Base-by-base conservation (phyloP, 2,888 invertebrate species). In the Drosophila histrio region DNA sequence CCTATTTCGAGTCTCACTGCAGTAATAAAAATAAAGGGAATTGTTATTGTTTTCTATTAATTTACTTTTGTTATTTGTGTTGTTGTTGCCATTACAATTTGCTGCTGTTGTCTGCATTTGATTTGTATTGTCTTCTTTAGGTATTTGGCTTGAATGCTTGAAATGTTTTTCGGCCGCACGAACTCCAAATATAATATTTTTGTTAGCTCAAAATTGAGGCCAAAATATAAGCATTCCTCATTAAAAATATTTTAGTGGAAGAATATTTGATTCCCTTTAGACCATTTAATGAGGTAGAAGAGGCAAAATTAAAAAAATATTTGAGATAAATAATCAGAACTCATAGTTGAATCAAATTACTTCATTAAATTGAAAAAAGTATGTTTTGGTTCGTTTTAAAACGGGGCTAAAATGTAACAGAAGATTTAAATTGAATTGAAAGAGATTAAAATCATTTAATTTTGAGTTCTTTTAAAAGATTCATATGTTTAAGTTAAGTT, bases 41-140 rank as follows among this genome's bases (percentile, higher is more conserved):
- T 78, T 79, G 78, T 79, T 78, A 78, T 78, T 79, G 78, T 79
- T 79, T 78, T 79, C 78, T 78, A 76, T 78, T 78, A 78, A 78
- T 78, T 79, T 75, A 49, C 62, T 66, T 69, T 54, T 67, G 60
- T 64, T 76, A 57, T 59, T 60, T 59, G 61, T 68, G 22, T 58
- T 71, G 53, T 58, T 61, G 26, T 47, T 28, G 30, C 34, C 44
- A 24, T 36, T 41, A 49, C 44, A 7, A 17, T 38, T 46, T 65
- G 30, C 11, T 34, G 2, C 36, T 49, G 24, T n/a, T 53, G 59
- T 62, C 73, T 76, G 74, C 47, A 59, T 58, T 74, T 78, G 70
- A 73, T 77, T 77, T 77, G 70, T 70, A 66, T 74, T 73, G 57
- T 58, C 46, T 57, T 30, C 32, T 38, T 15, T 36, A 49, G 19